Evolutionary conservation across 2,113 vertebrate species (phyloP).

Genomic region (Cairina moschata): DNA sequence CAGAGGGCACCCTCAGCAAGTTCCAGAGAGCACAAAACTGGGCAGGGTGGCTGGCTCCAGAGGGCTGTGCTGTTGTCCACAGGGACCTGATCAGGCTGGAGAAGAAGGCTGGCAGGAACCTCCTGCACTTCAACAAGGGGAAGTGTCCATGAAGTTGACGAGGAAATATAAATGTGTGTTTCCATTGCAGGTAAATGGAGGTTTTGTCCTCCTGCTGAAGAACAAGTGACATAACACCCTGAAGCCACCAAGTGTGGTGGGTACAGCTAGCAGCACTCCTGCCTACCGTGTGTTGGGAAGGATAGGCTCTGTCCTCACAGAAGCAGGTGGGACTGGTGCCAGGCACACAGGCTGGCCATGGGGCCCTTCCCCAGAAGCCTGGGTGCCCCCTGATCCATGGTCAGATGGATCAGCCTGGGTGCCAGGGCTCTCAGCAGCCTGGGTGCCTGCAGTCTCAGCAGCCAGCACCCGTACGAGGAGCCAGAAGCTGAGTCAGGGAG

Average conservation of each 20-base stretch:
- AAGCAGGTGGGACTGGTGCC: no score
- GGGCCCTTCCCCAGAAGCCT: not conserved
- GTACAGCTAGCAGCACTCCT: not conserved
- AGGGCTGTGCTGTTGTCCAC: not conserved
- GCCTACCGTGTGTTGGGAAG: fast-evolving
- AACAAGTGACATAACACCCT: not conserved
- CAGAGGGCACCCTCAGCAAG: not conserved
- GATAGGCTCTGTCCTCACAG: not conserved
- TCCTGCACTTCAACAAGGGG: not conserved
- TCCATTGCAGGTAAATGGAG: not conserved
- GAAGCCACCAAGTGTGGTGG: not conserved
- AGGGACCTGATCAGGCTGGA: not conserved
- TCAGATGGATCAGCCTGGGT: not conserved
- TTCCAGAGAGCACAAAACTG: not conserved
- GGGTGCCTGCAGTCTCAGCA: not conserved
- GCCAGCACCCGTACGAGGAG: not conserved
- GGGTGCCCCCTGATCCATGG: not conserved
- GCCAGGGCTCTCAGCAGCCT: not conserved
- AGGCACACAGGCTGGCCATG: no score
- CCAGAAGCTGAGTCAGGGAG: not conserved
- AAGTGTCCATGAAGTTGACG: not conserved
- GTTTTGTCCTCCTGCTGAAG: not conserved
- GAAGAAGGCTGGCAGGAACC: not conserved
- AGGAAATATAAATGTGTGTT: not conserved
- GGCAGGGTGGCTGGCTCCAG: not conserved